These are phyloP conservation scores for Hormiphora californensis DNA, from an alignment of 37 sponge, comb jelly and placozoan species.

Conservation along the genomic window DNA sequence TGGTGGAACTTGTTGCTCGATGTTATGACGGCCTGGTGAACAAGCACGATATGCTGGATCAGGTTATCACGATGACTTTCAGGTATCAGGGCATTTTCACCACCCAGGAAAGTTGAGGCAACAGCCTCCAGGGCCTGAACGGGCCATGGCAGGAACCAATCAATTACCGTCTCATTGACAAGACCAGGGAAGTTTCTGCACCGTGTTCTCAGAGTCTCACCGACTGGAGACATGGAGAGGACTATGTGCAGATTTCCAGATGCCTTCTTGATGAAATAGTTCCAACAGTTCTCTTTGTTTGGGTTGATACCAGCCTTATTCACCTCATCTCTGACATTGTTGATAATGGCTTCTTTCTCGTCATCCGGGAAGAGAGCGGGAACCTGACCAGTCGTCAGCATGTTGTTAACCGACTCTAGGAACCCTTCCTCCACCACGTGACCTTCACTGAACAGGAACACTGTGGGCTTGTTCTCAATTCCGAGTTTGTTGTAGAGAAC, in stretches of 20 bases:
- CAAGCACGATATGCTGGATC: conserved; percentile 89
- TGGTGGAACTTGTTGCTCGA: conserved; percentile 78
- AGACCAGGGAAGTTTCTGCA: conserved; percentile 98
- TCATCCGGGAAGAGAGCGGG: conserved; percentile 96
- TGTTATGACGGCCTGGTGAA: conserved; percentile 81
- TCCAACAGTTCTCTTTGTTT: conserved; percentile 86
- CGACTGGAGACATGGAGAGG: conserved; percentile 91
- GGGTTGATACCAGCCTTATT: conserved; percentile 73
- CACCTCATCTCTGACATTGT: conserved; percentile 87
- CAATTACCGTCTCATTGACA: conserved; percentile 90
- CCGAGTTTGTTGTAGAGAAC: conserved; percentile 89
- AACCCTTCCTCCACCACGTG: conserved; percentile 99
- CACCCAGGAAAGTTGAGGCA: conserved; percentile 85
- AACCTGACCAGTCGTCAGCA: conserved; percentile 98
- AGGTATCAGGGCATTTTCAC: conserved; percentile 72
- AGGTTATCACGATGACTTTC: conserved; percentile 65
- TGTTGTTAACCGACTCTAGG: conserved; percentile 97
- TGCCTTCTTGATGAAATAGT: conserved; percentile 86
- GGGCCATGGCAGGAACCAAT: conserved; percentile 99
- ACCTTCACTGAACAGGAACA: conserved; percentile 96
- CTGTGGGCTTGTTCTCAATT: conserved; percentile 87
- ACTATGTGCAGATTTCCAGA: conserved; percentile 93
- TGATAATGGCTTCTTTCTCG: conserved; percentile 85
- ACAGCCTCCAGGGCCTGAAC: conserved; percentile 94
- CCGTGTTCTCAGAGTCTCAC: conserved; percentile 86